Evolutionary conservation across 2,888 invertebrate genomes (phyloP), one percentile per base, ranked within the genome.

Genomic region (Penaeus monodon): DNA sequence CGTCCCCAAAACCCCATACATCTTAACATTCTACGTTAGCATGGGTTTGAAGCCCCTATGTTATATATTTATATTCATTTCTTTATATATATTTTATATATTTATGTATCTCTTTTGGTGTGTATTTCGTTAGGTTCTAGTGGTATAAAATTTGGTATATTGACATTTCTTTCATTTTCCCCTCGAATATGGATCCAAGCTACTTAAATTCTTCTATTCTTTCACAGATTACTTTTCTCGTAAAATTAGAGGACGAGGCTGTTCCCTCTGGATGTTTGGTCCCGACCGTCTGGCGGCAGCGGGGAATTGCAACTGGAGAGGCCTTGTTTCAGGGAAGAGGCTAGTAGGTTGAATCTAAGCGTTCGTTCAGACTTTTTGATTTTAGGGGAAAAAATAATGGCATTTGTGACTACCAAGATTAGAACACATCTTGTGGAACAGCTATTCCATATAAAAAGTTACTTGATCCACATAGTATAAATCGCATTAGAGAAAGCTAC

Each of bases 231-330:
- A 44, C 66, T 63, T 73, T 27, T 73, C 74, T 57, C 81, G 29
- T 57, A 82, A 57, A 29, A 73, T 73, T 82, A 82, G 22, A 29
- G 17, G 10, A 68, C 74, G 14, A 44, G 65, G 77, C 84, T 78
- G 78, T 65, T 84, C 84, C 84, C 33, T 65, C 84, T 65, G 44
- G 77, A 84, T 29, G 78, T 57, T 66, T 20, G 14, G n/a, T 65
- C 78, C 84, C 78, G 49, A 78, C 78, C 84, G 27, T 66, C 84
- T 84, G 84, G 84, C 84, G 84, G 84, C 84, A 78, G 64, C 22
- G 29, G 20, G 38, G n/a, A 44, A 49, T 44, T 70, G 68, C 66
- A 68, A 78, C 77, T 14, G 78, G 68, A 84, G 65, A 17, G 29
- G 33, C 33, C 33, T 33, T 20, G 33, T 38, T 74, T 38, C 27